Conservation (phyloP, 2,113 vertebrate genomes). For the Chaenocephalus aceratus region DNA sequence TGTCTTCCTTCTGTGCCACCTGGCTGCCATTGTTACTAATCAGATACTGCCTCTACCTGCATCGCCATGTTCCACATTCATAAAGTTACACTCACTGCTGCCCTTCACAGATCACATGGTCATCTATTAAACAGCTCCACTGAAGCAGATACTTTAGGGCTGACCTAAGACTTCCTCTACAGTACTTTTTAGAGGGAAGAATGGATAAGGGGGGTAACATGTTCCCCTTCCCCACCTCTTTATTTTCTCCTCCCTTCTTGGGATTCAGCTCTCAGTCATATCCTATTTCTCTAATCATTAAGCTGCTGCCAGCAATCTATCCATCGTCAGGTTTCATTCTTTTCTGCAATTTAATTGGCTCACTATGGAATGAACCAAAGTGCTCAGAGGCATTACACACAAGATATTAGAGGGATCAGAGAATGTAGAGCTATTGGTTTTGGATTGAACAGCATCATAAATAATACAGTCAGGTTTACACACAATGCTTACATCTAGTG, state of each 20-base stretch:
- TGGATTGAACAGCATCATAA: slow-evolving; percentile 67
- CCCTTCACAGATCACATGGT: slow-evolving; percentile 38
- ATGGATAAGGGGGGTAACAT: not conserved
- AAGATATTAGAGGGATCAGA: slow-evolving; percentile 65
- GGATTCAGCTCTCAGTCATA: slow-evolving; percentile 32
- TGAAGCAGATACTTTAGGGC: slow-evolving; percentile 25
- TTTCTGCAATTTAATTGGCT: slow-evolving; percentile 72
- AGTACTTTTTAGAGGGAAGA: not conserved
- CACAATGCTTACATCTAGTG: slow-evolving; percentile 41
- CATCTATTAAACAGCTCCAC: slow-evolving; percentile 18
- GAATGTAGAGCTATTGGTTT: slow-evolving; percentile 59
- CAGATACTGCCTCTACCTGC: slow-evolving; percentile 6
- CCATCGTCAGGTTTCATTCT: slow-evolving; percentile 41
- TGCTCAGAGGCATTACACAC: slow-evolving; percentile 66
- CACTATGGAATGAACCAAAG: slow-evolving; percentile 57
- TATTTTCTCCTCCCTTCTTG: slow-evolving; percentile 22
- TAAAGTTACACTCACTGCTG: slow-evolving; percentile 28
- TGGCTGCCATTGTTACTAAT: slow-evolving; percentile 4
- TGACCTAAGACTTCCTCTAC: slow-evolving; percentile 13
- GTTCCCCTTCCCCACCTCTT: slow-evolving; percentile 39
- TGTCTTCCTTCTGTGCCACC: not conserved
- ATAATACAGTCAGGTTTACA: slow-evolving; percentile 60
- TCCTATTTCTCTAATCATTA: slow-evolving; percentile 49
- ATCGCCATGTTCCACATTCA: slow-evolving; percentile 45
- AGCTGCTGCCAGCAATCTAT: slow-evolving; percentile 48